A percentile compares a stretch with the other conserved stretches of the same genome.
These are phyloP conservation scores for Calonectris borealis DNA, from an alignment of 2,113 vertebrate species.

Conservation along the genomic window DNA sequence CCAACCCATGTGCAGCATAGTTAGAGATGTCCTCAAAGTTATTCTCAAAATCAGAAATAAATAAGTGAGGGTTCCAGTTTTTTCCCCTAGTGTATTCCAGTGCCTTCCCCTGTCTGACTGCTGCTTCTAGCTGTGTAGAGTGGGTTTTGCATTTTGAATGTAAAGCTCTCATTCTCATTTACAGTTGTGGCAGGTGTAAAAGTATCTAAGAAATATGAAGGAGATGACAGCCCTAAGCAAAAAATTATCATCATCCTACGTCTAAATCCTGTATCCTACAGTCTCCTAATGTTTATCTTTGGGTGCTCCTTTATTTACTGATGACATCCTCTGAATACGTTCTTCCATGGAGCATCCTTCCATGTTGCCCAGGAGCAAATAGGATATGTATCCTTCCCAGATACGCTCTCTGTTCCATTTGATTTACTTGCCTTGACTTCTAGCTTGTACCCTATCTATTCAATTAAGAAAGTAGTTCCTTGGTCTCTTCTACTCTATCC, in stretches of 20 bases:
- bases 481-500: background rate
- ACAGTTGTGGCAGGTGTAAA: background rate
- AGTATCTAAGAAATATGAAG: background rate
- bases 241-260: background rate
- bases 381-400: background rate
- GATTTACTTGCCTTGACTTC: background rate
- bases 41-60: background rate
- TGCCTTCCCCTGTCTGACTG: background rate
- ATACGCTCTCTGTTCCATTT: background rate
- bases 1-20: background rate
- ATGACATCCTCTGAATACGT: rapidly evolving
- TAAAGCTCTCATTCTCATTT: background rate
- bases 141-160: background rate
- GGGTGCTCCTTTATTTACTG: background rate
- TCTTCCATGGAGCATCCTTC: background rate
- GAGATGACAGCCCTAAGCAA: background rate
- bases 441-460: background rate
- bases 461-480: background rate
- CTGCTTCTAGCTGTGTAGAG: background rate
- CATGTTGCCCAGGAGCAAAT: background rate
- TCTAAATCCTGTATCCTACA: background rate
- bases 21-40: background rate
- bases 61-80: background rate
- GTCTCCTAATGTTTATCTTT: background rate
- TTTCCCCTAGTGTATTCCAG: background rate